Percentiles rank a stretch among this genome's conserved stretches.
Evolutionary conservation across 2,888 invertebrate species (phyloP).

Genomic region (Macrosiphum euphorbiae): DNA sequence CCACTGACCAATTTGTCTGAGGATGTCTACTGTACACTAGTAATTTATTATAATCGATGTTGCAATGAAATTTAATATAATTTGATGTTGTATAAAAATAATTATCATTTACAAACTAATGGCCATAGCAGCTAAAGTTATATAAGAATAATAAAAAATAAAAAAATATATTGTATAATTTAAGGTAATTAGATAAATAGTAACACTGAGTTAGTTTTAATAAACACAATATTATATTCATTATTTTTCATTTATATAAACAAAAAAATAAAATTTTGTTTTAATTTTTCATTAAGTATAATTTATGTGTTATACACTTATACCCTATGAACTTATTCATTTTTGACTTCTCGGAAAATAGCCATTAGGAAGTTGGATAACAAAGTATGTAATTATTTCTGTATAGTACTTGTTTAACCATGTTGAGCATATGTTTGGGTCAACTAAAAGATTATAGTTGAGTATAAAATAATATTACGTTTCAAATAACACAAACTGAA

Average conservation of each 20-base stretch:
- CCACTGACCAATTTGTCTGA: not conserved
- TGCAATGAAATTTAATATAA: not conserved
- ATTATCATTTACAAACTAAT: not conserved
- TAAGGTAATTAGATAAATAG: not conserved
- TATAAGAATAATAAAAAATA: not conserved
- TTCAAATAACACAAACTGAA: not conserved
- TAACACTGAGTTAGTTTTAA: not conserved
- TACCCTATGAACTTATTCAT: not conserved
- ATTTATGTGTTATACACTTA: not conserved
- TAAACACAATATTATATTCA: not conserved
- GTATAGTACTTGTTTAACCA: not conserved
- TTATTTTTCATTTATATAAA: not conserved
- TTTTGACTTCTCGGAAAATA: not conserved
- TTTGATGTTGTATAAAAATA: not conserved
- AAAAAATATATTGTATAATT: not conserved
- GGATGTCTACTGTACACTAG: not conserved
- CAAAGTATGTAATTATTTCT: not conserved
- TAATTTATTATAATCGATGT: not conserved
- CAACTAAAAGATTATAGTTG: not conserved
- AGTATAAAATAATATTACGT: not conserved
- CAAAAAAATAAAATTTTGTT: not conserved
- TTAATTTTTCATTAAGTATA: not conserved
- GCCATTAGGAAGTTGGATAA: not conserved
- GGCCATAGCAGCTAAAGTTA: not conserved
- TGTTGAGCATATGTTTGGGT: not conserved